These are phyloP conservation scores for Oriolus oriolus DNA, from an alignment of 2,113 vertebrate genomes.

Conservation along the genomic window DNA sequence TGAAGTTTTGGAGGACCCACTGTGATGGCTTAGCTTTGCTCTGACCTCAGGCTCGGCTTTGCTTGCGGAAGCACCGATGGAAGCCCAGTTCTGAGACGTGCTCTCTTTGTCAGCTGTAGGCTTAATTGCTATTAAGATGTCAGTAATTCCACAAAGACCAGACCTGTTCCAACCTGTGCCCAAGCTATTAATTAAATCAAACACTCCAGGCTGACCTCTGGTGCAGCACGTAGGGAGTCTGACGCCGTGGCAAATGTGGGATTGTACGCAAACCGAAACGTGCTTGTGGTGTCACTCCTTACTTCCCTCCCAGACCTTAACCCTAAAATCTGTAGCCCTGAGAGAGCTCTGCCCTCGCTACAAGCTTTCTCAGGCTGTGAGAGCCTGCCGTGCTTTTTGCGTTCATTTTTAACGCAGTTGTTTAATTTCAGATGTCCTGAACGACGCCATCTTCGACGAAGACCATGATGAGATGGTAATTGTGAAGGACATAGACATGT, in stretches of 20 bases:
- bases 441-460: slow-evolving; percentile 97
- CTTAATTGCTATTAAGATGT: background rate
- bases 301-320: background rate
- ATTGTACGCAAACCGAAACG: accelerated
- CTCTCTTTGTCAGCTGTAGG: background rate
- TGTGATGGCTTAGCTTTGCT: background rate
- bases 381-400: background rate
- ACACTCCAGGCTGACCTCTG: background rate
- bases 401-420: background rate
- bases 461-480: slow-evolving; percentile 99
- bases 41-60: background rate
- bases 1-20: background rate
- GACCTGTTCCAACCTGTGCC: background rate
- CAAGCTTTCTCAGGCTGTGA: background rate
- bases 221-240: background rate
- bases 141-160: background rate
- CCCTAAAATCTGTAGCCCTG: background rate
- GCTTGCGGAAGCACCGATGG: background rate
- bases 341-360: background rate
- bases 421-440: slow-evolving; percentile 86
- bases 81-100: background rate
- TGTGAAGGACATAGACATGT: slow-evolving; percentile 99
- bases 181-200: background rate
- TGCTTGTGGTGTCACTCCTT: background rate
- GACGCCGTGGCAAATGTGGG: accelerated